Conservation (phyloP, 2,888 invertebrate genomes). For the Laothoe populi region DNA sequence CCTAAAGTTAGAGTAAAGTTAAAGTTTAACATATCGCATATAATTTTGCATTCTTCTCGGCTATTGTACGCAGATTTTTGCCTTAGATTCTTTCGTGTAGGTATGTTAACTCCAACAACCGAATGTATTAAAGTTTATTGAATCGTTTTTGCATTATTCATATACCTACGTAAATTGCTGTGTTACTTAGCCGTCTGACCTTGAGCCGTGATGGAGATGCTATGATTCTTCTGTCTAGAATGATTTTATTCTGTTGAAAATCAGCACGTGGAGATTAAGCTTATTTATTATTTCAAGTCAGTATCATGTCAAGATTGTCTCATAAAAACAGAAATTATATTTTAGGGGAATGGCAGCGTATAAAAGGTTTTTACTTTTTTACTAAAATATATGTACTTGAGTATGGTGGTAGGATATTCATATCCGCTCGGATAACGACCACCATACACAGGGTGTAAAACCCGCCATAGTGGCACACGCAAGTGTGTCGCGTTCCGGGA, state of each 20-base stretch:
- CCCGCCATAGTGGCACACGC: too few species aligned
- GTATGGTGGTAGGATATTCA: too few species aligned
- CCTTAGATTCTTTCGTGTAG: conserved; percentile 24
- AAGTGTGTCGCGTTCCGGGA: too few species aligned
- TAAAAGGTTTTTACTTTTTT: too few species aligned
- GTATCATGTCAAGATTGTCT: too few species aligned
- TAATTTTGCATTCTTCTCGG: conserved; percentile 10
- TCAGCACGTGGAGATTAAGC: too few species aligned
- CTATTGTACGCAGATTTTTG: conserved; percentile 24
- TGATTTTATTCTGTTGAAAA: background rate
- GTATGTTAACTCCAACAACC: conserved; percentile 20
- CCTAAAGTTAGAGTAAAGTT: background rate
- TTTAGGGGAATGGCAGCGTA: too few species aligned
- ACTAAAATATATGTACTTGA: too few species aligned
- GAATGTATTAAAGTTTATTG: conserved; percentile 23
- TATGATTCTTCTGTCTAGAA: background rate
- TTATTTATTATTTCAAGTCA: too few species aligned
- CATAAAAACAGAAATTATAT: too few species aligned
- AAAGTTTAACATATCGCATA: background rate
- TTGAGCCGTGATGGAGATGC: conserved; percentile 11
- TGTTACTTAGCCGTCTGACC: conserved; percentile 13
- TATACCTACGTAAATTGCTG: conserved; percentile 19
- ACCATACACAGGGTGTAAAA: too few species aligned
- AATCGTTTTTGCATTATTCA: conserved; percentile 24
- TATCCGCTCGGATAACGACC: too few species aligned